Base-by-base conservation (phyloP, 2,888 invertebrate species). In the Catocala sponsa region DNA sequence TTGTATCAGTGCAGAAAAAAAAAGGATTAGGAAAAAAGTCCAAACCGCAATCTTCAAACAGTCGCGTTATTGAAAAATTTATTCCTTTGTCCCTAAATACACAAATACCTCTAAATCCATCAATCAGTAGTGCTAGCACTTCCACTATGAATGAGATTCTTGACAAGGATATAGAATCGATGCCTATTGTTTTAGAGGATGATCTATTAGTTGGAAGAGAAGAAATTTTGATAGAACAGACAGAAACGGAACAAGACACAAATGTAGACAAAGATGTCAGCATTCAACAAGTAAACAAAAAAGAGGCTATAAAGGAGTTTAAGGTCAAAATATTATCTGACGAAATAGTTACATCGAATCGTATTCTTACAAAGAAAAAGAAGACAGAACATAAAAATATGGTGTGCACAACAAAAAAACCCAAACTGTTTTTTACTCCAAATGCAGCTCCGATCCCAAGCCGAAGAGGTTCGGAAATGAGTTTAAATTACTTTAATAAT, bases 121-220 rank as follows among this genome's bases (percentile, higher is more conserved):
- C 25, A 25, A 25, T 25, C 25, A 25, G 25, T 25, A 25, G 25
- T 25, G 25, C 25, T 25, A 25, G 46, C 47, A 59, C 58, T 52
- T 58, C 51, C 58, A 58, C 58, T 58, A 58, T 51, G 58, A 51
- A 58, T 55, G 55, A 11, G 47, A 55, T 55, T 58, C 35, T 38
- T 58, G 58, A 58, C 58, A 58, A 52, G 58, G 51, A 58, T 58
- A 51, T 58, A 58, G 51, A 58, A 57, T 57, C 57, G 57, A 57
- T 57, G 57, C 57, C 57, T 44, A 50, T 57, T 57, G 57, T 57
- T 57, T 57, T 57, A 49, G 57, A 57, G 57, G 56, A 56, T 50
- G 56, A 56, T 50, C 56, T 56, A 56, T 56, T 56, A 5, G 56
- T 56, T 56, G 56, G 10, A 56, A 50, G 49, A 56, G 56, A 56